A percentile compares a stretch with the other conserved stretches of the same genome.
These are phyloP conservation scores for Phyllotis vaccarum DNA, from an alignment of 2,797 vertebrate species.

Conservation along the genomic window DNA sequence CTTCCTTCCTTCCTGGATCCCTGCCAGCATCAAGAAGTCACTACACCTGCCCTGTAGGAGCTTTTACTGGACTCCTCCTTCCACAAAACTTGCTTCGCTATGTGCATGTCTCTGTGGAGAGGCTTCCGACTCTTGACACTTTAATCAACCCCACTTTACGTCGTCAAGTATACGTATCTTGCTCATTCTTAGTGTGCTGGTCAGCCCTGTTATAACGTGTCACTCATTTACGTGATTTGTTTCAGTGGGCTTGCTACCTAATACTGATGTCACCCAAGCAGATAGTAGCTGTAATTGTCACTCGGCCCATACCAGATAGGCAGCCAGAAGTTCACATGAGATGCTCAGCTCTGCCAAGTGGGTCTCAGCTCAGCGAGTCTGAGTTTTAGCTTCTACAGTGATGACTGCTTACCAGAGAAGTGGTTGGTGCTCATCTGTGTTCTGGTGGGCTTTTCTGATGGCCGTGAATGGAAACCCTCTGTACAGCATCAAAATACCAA, in stretches of 20 bases:
- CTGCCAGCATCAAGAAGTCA: neutral
- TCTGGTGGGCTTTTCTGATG: neutral
- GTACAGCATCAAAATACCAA: neutral
- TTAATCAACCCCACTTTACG: neutral
- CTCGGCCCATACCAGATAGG: conserved; percentile 35
- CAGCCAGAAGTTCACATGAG: neutral
- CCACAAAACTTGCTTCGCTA: accelerated
- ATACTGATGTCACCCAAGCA: neutral
- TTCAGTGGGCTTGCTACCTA: conserved; percentile 20
- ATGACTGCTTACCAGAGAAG: neutral
- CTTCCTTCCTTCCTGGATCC: neutral
- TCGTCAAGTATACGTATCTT: neutral
- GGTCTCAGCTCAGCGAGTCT: neutral
- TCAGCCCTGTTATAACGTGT: neutral
- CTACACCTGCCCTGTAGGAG: neutral
- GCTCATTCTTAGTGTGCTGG: neutral
- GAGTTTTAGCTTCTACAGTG: neutral
- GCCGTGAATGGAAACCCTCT: neutral
- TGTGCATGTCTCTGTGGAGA: neutral
- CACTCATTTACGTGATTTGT: conserved; percentile 50
- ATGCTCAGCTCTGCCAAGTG: neutral
- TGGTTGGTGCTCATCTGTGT: neutral
- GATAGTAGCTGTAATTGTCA: neutral
- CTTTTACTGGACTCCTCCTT: neutral
- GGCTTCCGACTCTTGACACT: neutral